phyloP scores from a whole-genome alignment of 2,888 invertebrate genomes.

The Phortica magna region DNA sequence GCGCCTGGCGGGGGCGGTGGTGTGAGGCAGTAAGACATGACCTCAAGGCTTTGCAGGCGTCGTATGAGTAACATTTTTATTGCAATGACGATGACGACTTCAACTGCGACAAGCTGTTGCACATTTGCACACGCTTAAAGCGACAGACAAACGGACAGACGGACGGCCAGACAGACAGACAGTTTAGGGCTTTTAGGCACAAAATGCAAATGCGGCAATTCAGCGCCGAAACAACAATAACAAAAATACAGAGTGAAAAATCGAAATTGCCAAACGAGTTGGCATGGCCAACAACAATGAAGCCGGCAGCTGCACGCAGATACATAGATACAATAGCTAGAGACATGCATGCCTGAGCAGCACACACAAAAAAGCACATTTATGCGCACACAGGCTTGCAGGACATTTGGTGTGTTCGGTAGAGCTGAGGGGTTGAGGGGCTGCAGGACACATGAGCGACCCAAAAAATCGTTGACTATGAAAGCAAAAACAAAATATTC shows the following conservation, averaged over 20 bases:
- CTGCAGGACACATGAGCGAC: not conserved
- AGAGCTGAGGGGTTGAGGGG: too few relatives aligned
- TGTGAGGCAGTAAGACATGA: not conserved
- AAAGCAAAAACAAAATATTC: not conserved
- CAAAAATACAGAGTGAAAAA: not conserved
- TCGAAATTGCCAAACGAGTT: not conserved
- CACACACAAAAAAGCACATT: conserved; percentile 27
- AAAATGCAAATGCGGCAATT: conserved; percentile 12
- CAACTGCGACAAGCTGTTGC: conserved; percentile 35
- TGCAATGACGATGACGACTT: not conserved
- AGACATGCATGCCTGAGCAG: conserved; percentile 33
- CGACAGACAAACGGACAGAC: conserved; percentile 9
- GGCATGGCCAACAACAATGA: conserved; percentile 22
- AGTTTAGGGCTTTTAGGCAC: conserved; percentile 16
- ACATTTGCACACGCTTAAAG: conserved; percentile 30
- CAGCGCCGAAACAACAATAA: not conserved
- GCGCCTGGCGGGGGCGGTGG: not conserved
- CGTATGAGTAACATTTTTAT: conserved; percentile 16
- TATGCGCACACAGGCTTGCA: too few relatives aligned
- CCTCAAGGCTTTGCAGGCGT: not conserved
- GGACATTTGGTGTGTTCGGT: too few relatives aligned
- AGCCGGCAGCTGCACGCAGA: conserved; percentile 5
- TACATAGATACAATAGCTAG: not conserved
- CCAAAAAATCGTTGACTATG: not conserved
- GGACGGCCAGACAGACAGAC: not conserved